Percentiles rank a stretch among this genome's conserved stretches.
Evolutionary conservation across 2,797 vertebrate species (phyloP).

Genomic region (Oreochromis grahami): DNA sequence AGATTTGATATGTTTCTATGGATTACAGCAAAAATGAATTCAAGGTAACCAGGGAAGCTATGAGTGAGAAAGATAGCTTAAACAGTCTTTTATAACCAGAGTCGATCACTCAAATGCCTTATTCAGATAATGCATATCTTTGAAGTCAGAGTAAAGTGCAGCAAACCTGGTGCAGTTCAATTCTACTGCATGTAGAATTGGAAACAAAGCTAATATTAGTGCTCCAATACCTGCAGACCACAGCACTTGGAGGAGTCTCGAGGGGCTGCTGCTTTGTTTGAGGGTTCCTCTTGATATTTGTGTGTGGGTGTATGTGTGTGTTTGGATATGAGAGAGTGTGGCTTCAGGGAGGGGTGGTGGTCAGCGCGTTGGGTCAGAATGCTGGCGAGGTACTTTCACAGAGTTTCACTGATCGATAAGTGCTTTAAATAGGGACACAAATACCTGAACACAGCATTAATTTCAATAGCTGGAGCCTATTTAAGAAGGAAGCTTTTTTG

Average conservation of each 20-base stretch:
- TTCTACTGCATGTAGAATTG: conserved; percentile 15
- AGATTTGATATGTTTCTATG: background rate
- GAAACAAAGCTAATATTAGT: conserved; percentile 55
- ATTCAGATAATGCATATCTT: background rate
- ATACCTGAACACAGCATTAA: conserved; percentile 72
- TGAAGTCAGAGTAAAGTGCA: conserved; percentile 5
- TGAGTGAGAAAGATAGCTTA: background rate
- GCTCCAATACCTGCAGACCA: conserved; percentile 50
- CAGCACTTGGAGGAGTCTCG: conserved; percentile 45
- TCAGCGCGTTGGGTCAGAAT: conserved; percentile 50
- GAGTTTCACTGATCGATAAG: conserved; percentile 69
- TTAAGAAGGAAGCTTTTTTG: conserved; percentile 59
- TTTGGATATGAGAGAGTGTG: background rate
- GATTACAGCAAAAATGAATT: background rate
- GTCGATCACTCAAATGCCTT: background rate
- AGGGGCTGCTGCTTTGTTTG: conserved; percentile 23
- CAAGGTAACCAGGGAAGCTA: background rate
- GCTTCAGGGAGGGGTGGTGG: conserved; percentile 5
- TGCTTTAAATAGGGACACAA: conserved; percentile 74
- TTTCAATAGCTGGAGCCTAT: conserved; percentile 62
- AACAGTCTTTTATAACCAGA: background rate
- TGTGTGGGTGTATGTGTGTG: conserved; percentile 23
- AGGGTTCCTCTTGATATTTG: conserved; percentile 29
- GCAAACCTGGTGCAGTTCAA: conserved; percentile 1
- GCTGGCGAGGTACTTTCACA: conserved; percentile 72